Base-by-base conservation (phyloP, 2,888 invertebrate species). In the Minunthozetes semirufus region DNA sequence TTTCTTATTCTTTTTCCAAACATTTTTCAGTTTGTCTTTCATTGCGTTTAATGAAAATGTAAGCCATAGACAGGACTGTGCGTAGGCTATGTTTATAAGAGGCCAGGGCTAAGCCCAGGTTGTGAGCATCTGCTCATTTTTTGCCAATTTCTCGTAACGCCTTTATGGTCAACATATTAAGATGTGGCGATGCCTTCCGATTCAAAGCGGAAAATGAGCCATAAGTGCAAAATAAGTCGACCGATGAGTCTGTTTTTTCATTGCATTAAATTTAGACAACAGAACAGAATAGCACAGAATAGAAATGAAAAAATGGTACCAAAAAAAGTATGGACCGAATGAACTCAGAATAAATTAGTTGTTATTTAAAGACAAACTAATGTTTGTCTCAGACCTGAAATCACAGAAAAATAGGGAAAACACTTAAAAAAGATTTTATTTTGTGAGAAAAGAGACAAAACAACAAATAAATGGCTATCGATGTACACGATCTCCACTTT, bases 111-210 rank as follows among this genome's bases (percentile, higher is more conserved):
- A 25, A 61, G 61, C 27, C 19, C 70, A 70, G 38, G 63, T 70
- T 70, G 25, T 46, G 70, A 70, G 70, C 70, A 70, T 46, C n/a
- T 46, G 48, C 48, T 5, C 70, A n/a, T 42, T 66, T 66, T 66
- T 66, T 42, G 66, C n/a, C 42, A 17, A 42, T 27, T 66, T 70
- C 70, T 48, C 25, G 46, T 38, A 70, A 70, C 70, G 70, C 70
- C 70, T 70, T 70, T 46, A 68, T 46, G 70, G 70, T 70, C 70
- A 70, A 25, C 70, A 70, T 70, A 70, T 70, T 70, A 70, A 70
- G 70, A 70, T 25, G 46, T 70, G 70, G n/a, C 33, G 9, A 46
- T 42, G 19, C 70, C 15, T 48, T 61, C 61, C 15, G 0, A 19
- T 38, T 25, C 22, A 19, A 70, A 70, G 70, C 70, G 46, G 70